Base-by-base conservation (phyloP, 2,113 vertebrate species). In the Lethenteron reissneri region DNA sequence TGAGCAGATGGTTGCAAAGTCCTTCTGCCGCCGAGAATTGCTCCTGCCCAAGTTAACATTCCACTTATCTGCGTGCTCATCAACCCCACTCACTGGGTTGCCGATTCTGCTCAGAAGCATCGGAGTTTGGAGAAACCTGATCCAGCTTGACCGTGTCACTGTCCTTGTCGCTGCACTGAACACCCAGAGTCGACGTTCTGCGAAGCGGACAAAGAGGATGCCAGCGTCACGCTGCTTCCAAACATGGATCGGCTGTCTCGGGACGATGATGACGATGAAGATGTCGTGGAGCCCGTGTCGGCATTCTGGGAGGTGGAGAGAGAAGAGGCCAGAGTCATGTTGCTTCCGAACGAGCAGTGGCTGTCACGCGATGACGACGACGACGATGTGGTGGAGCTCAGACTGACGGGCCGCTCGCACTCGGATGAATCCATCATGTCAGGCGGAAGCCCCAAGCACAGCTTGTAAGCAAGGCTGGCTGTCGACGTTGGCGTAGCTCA, bases 161-260 rank as follows among this genome's bases (percentile, higher is more conserved):
- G 72, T 84, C 86, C 79, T 86, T 86, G 81, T 88, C 84, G 0
- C 85, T 85, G 56, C 84, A 68, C n/a, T n/a, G n/a, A 68, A 11
- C 64, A 68, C n/a, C 64, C 64, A n/a, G 64, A 68, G 10, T 68
- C 64, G 9, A 25, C 80, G 1, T 84, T 83, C 70, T 80, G 80
- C 21, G 81, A 76, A 0, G 82, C 76, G 9, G 75, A 77, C 11
- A 79, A 62, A 58, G 79, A 74, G 3, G 78, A 74, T 7, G 80
- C 81, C n/a, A 68, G 64, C 11, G 64, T 68, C 9, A 68, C 64
- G 64, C 64, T 68, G 11, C 64, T 68, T 11, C 64, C 64, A 68
- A 68, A 68, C 9, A 25, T 17, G 9, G 64, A 68, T n/a, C 25
- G 64, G 64, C 64, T 68, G 64, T 68, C 64, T 17, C 64, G 64